phyloP scores from a whole-genome alignment of 2,888 invertebrate genomes.

The Bembecia ichneumoniformis region DNA sequence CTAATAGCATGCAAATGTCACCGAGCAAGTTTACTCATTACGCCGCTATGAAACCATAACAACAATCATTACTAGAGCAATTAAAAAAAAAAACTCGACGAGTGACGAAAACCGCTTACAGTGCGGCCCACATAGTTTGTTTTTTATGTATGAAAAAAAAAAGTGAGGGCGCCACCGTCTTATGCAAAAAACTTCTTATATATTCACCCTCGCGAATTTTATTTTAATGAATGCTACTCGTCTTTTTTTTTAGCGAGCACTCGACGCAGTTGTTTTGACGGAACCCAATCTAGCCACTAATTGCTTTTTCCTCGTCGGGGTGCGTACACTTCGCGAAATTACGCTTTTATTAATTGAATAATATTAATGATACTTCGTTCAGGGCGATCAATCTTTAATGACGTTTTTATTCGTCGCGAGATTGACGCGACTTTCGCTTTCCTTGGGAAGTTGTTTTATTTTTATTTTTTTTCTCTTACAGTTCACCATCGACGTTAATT shows the following conservation, averaged over 20 bases:
- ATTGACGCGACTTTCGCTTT: slow-evolving; percentile 50
- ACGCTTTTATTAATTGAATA: slow-evolving; percentile 72
- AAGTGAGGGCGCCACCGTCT: slow-evolving; percentile 67
- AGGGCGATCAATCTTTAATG: slow-evolving; percentile 68
- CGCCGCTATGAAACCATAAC: slow-evolving; percentile 64
- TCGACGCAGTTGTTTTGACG: slow-evolving; percentile 71
- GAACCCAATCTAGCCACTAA: slow-evolving; percentile 72
- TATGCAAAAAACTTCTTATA: slow-evolving; percentile 70
- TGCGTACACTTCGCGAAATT: slow-evolving; percentile 63
- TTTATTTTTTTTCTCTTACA: slow-evolving; percentile 19
- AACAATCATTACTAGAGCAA: slow-evolving; percentile 64
- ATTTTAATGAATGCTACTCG: slow-evolving; percentile 67
- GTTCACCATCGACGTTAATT: slow-evolving; percentile 63
- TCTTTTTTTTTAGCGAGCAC: slow-evolving; percentile 48
- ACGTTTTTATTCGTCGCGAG: slow-evolving; percentile 65
- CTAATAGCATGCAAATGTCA: slow-evolving; percentile 67
- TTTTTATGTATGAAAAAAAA: slow-evolving; percentile 51
- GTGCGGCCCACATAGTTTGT: slow-evolving; percentile 67
- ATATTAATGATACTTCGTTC: slow-evolving; percentile 70
- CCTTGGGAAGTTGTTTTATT: slow-evolving; percentile 45
- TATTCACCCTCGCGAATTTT: slow-evolving; percentile 71
- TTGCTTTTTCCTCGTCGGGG: slow-evolving; percentile 70
- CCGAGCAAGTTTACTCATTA: slow-evolving; percentile 61
- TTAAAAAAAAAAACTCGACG: slow-evolving; percentile 65
- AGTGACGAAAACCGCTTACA: slow-evolving; percentile 69